Evolutionary conservation across 2,888 invertebrate species (phyloP), one percentile per base, ranked within the genome.

Genomic region (Blera fallax): DNA sequence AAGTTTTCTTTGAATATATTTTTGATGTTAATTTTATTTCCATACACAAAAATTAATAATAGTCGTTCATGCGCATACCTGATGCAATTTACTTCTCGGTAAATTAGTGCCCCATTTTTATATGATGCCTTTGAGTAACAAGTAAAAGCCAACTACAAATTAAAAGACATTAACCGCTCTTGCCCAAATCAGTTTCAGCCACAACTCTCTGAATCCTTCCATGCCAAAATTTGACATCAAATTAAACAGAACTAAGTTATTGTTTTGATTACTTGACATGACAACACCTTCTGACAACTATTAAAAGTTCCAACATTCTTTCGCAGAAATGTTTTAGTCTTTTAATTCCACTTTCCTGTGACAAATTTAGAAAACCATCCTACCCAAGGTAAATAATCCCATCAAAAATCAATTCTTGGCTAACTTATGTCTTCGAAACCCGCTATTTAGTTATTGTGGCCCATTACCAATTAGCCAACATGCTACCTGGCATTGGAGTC

Each of bases 401-500:
- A 16, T 16, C 4, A 0, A 4, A 5, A 5, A 11, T 18, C 11
- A 10, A n/a, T 5, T 16, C 5, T 10, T 32, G 10, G 27, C 18
- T n/a, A 24, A 64, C 11, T 27, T 24, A n/a, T n/a, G 16, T 6
- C 14, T 40, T 6, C 1, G 14, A 40, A 40, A 10, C 5, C 40
- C 5, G 1, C 16, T 14, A 18, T 10, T 34, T 24, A 58, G 56
- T 14, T 21, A 48, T 3, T 14, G 29, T 21, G 4, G 7, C 32
- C 0, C 16, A 56, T 18, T 18, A 10, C 54, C 27, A 43, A 6
- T 29, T 37, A 7, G 37, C 37, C 40, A 84, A 88, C 91, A 97
- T 98, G 97, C 93, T 98, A 89, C 98, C 98, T 87, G 98, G 98
- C 87, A 97, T 98, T 88, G 98, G 98, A 87, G 96, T 98, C 67